phyloP scores from a whole-genome alignment of 2,888 invertebrate species.

The Eristalis intricaria region DNA sequence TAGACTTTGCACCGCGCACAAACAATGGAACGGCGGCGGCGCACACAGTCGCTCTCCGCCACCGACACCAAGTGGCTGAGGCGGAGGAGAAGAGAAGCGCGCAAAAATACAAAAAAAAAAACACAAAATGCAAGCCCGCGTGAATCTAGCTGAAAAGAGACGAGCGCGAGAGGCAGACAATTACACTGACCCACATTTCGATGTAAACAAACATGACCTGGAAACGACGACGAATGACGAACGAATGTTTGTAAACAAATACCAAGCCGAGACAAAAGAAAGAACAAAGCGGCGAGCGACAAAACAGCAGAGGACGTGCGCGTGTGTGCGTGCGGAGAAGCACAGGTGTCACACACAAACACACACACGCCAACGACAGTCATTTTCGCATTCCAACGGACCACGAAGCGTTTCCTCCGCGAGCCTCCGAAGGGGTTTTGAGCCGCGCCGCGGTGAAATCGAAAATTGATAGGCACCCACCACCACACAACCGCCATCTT shows the following conservation, averaged over 20 bases:
- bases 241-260: conserved; percentile 67
- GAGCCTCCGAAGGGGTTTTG: not conserved
- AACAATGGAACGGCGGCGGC: conserved; percentile 9
- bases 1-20: conserved; percentile 59
- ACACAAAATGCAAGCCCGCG: not conserved
- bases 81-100: not conserved
- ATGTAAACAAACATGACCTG: conserved; percentile 72
- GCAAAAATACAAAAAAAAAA: conserved; percentile 25
- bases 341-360: conserved; percentile 3
- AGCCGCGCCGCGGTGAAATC: conserved; percentile 8
- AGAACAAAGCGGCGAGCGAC: not conserved
- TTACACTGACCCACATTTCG: conserved; percentile 70
- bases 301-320: not conserved
- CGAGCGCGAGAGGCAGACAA: conserved; percentile 38
- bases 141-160: conserved; percentile 29
- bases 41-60: not conserved
- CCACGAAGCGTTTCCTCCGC: conserved; percentile 34
- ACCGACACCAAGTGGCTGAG: conserved; percentile 15
- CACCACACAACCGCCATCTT: not conserved
- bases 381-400: conserved; percentile 60
- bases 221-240: conserved; percentile 32
- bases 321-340: not conserved
- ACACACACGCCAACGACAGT: conserved; percentile 13
- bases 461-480: conserved; percentile 25
- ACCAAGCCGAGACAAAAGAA: conserved; percentile 27